Evolutionary conservation across 2,888 invertebrate genomes (phyloP).

Genomic region (Chironomus tentans): DNA sequence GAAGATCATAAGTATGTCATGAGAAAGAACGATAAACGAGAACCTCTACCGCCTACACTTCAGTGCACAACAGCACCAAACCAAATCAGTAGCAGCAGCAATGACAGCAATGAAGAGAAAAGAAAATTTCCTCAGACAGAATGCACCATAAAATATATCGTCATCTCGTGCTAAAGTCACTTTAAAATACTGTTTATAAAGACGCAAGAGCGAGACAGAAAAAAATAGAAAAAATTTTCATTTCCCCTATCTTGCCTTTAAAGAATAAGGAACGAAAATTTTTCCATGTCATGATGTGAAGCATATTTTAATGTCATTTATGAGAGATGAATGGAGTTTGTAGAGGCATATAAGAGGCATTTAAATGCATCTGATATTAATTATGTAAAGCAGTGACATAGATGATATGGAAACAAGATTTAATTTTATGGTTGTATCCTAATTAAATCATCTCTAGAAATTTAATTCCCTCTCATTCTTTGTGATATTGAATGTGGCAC

Average conservation of each 20-base stretch:
- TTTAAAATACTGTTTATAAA: not conserved
- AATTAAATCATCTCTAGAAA: conserved; percentile 19
- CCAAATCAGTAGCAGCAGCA: too few species aligned
- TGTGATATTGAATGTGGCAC: not conserved
- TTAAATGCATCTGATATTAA: conserved; percentile 19
- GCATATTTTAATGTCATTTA: conserved; percentile 4
- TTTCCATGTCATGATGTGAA: not conserved
- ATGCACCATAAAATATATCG: not conserved
- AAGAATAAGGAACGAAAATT: not conserved
- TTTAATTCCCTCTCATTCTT: not conserved
- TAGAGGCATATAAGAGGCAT: not conserved
- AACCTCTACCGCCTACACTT: not conserved
- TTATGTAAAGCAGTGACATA: conserved; percentile 7
- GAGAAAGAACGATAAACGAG: too few species aligned
- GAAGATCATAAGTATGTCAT: too few species aligned
- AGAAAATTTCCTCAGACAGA: not conserved
- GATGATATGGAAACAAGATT: conserved; percentile 1
- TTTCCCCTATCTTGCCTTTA: not conserved
- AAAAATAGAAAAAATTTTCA: not conserved
- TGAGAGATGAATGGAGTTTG: not conserved
- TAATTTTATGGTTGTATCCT: not conserved
- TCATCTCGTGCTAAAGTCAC: not conserved
- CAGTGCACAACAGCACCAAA: not conserved
- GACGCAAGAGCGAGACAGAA: not conserved
- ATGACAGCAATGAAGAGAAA: not conserved